Evolutionary conservation across 2,888 invertebrate genomes (phyloP), one percentile per base, ranked within the genome.

Genomic region (Gastrophysa polygoni): DNA sequence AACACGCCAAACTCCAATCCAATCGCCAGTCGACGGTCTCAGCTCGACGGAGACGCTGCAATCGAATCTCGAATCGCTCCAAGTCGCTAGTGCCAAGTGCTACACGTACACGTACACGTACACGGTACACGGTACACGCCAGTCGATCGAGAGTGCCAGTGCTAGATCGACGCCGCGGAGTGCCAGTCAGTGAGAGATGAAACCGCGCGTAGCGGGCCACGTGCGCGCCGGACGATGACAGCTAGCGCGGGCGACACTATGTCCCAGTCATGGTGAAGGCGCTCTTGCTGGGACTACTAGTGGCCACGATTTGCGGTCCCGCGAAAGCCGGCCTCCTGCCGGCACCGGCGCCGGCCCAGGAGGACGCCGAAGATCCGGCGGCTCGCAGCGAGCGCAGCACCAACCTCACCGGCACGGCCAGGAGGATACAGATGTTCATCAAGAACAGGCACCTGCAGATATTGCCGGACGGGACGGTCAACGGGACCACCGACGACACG

Each of bases 341-440:
- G 38, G 59, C 59, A 72, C 82, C 83, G 72, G 28, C 16, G 4
- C 21, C 11, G 29, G 66, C 3, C 10, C 38, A 7, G 38, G 38
- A 38, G 14, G 38, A 38, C 43, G 57, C 73, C 64, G 77, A 77
- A 64, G 77, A 77, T 68, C 74, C 77, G 46, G 74, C 78, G 66
- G 78, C 82, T 63, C 79, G 86, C 82, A 87, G 89, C 80, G 88
- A 88, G 81, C 89, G 91, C 83, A 89, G 92, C 78, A 90, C 92
- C 76, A 91, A 91, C 84, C 85, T 91, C 80, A 89, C 90, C 74
- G 91, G 92, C 80, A 88, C 90, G 64, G 87, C 89, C 70, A 86
- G 92, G 75, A 91, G 91, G 80, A 91, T 93, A 78, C 91, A 91
- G 84, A 87, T 93, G 87, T 91, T 89, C 85, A 89, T 93, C 83